Base-by-base conservation (phyloP, 1,140 invertebrate species). In the Drosophila mayri region DNA sequence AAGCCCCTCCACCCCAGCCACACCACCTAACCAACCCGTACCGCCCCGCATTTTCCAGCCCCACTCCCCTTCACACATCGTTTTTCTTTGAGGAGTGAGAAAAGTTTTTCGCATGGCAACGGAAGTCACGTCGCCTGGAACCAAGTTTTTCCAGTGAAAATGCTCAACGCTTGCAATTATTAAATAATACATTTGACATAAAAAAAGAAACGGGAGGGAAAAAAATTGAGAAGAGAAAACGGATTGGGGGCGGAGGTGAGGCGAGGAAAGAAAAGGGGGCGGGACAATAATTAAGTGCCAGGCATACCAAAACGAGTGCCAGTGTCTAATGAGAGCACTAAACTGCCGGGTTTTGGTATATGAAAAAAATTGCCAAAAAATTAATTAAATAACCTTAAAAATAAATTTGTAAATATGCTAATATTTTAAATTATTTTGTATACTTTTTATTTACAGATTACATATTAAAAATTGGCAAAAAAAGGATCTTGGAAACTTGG, bases 41-140 rank as follows among this genome's bases (percentile, higher is more conserved):
- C 1, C 16, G 14, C 46, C 16, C 16, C 47, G 9, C 41, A 68
- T 57, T 62, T 66, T 40, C 57, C 59, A 47, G n/a, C 14, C 46
- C 37, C 43, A 11, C n/a, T 35, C 10, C 32, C 7, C 12, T 10
- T 35, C 22, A 28, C 16, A n/a, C 49, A 20, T 7, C n/a, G 32
- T 3, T 47, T 47, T 28, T 47, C 37, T 18, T 12, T n/a, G 22
- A 10, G 8, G 35, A 47, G 47, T 50, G 38, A 64, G 54, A 64
- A 76, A 79, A 82, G 75, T 79, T 87, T 85, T 87, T 86, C 66
- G 82, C 82, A 72, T 83, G 63, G 76, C 79, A 86, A 72, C 83
- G 82, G 83, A 86, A 82, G 82, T 86, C 83, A 87, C 83, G 83
- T 87, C 74, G 81, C 64, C 50, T 60, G 62, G 52, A 60, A 52